Percentiles rank a stretch among this genome's conserved stretches.
Conservation (phyloP, 2,797 vertebrate genomes). For the Ispidina picta region DNA sequence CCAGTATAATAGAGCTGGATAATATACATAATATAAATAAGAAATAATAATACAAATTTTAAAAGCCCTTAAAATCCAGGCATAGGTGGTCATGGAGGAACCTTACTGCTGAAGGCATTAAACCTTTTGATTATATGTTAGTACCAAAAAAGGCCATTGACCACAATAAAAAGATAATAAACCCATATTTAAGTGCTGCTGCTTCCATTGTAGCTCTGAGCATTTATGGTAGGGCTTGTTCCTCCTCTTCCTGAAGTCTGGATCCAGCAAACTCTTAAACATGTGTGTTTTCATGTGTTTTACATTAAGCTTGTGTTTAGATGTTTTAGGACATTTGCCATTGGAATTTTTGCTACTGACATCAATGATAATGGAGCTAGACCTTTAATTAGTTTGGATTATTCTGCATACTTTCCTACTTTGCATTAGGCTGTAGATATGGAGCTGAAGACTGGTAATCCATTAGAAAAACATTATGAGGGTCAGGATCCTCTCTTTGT, state of each 20-base stretch:
- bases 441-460: not conserved
- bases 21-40: not conserved
- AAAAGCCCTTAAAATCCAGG: not conserved
- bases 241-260: not conserved
- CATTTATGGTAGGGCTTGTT: not conserved
- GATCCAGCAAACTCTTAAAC: not conserved
- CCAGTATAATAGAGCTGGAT: not conserved
- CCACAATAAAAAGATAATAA: not conserved
- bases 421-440: not conserved
- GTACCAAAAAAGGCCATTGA: not conserved
- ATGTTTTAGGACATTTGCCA: conserved; percentile 30
- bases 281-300: conserved; percentile 12
- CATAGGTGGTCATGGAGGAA: not conserved
- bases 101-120: not conserved
- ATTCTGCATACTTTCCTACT: conserved; percentile 6
- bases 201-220: not conserved
- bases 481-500: not conserved
- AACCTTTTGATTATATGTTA: not conserved
- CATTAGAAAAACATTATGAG: not conserved
- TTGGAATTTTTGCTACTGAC: conserved; percentile 47
- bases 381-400: conserved; percentile 5
- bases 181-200: not conserved
- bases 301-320: conserved; percentile 21
- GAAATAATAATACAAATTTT: not conserved
- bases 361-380: conserved; percentile 1